Percentiles rank a stretch among this genome's conserved stretches.
These are phyloP conservation scores for Saccostrea glomerata DNA, from an alignment of 1,140 invertebrate genomes.

Conservation along the genomic window DNA sequence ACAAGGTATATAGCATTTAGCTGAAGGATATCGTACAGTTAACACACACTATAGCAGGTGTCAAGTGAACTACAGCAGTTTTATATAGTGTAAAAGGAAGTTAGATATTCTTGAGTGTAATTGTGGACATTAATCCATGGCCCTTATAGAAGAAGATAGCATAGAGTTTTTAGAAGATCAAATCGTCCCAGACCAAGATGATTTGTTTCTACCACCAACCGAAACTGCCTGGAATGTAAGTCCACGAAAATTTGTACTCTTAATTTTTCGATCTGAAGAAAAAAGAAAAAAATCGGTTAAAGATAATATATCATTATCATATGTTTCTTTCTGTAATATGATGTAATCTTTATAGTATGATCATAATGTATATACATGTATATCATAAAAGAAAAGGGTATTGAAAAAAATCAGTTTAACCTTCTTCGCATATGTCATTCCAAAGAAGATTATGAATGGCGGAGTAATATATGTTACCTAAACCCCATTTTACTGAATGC, in stretches of 20 bases:
- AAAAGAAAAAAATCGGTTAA: too few species aligned
- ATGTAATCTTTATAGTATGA: neutral
- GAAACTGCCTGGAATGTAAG: constrained; percentile 68
- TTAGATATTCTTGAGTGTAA: constrained; percentile 38
- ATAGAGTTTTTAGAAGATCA: constrained; percentile 74
- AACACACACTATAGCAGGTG: neutral
- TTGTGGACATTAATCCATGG: constrained; percentile 48
- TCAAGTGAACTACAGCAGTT: neutral
- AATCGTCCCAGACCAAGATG: constrained; percentile 76
- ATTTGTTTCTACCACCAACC: constrained; percentile 72
- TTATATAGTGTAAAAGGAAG: constrained; percentile 13
- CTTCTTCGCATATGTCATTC: neutral
- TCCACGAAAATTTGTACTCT: constrained; percentile 41
- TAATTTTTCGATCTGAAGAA: neutral
- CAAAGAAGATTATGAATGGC: neutral
- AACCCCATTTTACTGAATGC: neutral
- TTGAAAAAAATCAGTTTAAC: too few species aligned
- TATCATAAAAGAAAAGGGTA: neutral
- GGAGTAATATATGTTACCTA: neutral
- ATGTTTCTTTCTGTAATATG: too few species aligned
- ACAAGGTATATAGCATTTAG: constrained; percentile 10
- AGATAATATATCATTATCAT: too few species aligned
- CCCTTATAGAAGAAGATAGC: constrained; percentile 51
- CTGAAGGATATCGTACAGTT: constrained; percentile 24
- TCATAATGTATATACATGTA: neutral